Percentiles rank a stretch among this genome's conserved stretches.
Evolutionary conservation across 2,797 vertebrate genomes (phyloP).

Genomic region (Telmatherina bonti): DNA sequence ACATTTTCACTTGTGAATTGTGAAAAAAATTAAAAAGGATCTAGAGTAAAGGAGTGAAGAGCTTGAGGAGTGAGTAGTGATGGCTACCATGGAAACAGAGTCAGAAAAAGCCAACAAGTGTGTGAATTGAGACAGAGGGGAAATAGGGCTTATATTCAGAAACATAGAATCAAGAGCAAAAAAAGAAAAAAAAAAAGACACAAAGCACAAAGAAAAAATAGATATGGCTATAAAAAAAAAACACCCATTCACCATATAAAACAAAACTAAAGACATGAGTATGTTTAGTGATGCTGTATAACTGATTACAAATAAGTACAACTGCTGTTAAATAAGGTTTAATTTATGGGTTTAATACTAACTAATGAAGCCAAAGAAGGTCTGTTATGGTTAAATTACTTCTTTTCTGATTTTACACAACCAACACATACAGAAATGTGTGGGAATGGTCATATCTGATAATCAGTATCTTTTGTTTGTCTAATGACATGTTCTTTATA

Average conservation of each 20-base stretch:
- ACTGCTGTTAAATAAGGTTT: neutral
- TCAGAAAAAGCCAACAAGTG: constrained; percentile 43
- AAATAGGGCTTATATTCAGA: neutral
- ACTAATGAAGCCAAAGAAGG: neutral
- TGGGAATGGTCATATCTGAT: neutral
- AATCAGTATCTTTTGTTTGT: neutral
- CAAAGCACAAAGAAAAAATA: neutral
- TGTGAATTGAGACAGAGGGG: constrained; percentile 13
- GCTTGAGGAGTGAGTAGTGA: constrained; percentile 40
- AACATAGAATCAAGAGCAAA: constrained; percentile 5
- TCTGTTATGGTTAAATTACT: neutral
- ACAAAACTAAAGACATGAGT: neutral
- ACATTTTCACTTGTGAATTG: too few species aligned
- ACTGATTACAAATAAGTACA: neutral
- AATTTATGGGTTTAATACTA: neutral
- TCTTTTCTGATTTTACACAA: neutral
- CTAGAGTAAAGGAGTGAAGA: too few species aligned
- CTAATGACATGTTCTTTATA: neutral
- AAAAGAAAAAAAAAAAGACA: constrained; percentile 7
- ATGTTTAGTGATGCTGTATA: neutral
- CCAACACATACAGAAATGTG: neutral
- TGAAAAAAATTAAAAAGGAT: neutral
- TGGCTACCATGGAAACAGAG: constrained; percentile 67
- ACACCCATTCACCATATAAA: neutral
- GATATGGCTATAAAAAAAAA: neutral